Evolutionary conservation across 2,113 vertebrate genomes (phyloP).

Genomic region (Lophura nycthemera): DNA sequence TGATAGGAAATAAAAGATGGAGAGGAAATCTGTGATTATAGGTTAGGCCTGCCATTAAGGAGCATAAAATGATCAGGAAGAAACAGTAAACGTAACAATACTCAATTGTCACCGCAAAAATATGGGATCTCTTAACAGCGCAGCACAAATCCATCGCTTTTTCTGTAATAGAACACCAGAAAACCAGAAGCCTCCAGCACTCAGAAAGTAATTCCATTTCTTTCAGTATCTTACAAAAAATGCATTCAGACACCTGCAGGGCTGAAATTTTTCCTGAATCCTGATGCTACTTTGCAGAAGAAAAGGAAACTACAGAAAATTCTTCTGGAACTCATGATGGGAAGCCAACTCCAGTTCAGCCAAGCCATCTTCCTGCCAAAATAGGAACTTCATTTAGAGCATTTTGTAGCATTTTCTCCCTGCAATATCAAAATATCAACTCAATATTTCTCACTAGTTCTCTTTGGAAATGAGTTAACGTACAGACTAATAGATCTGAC

Average conservation of each 20-base stretch:
- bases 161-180: neutral
- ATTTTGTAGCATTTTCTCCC: neutral
- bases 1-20: neutral
- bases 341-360: neutral
- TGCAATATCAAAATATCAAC: neutral
- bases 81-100: neutral
- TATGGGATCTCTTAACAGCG: neutral
- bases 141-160: neutral
- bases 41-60: neutral
- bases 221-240: neutral
- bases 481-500: neutral
- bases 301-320: slow-evolving; percentile 15
- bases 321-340: neutral
- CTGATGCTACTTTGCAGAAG: neutral
- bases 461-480: neutral
- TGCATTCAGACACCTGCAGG: neutral
- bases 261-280: neutral
- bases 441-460: neutral
- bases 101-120: neutral
- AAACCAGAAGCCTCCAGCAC: neutral
- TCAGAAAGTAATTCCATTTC: slow-evolving; percentile 11
- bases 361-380: neutral
- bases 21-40: neutral
- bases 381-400: neutral
- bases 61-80: neutral